Evolutionary conservation across 2,797 vertebrate species (phyloP).

Genomic region (Merluccius polli): DNA sequence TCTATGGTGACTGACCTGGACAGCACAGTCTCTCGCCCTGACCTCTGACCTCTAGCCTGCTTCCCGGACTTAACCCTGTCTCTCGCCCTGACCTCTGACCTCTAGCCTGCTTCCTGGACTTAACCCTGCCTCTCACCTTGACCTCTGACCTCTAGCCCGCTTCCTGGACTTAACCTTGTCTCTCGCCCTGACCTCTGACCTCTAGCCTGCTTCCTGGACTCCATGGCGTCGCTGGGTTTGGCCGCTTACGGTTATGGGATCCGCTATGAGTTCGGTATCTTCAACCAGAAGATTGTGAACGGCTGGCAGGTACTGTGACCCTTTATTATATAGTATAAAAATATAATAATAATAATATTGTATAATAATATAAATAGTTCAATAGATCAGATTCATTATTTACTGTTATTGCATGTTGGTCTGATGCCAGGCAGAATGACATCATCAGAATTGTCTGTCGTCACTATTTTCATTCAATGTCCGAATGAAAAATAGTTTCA

Average conservation of each 20-base stretch:
- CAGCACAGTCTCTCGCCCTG: neutral
- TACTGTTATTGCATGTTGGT: neutral
- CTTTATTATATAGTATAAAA: neutral
- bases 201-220: slow-evolving; percentile 79
- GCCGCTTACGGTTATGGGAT: slow-evolving; percentile 90
- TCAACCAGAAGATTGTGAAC: slow-evolving; percentile 83
- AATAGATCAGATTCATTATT: too few species aligned
- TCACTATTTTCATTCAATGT: neutral
- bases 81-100: neutral
- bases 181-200: neutral
- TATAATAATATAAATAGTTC: too few species aligned
- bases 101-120: slow-evolving; percentile 75
- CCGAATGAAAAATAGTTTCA: neutral
- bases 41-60: too few species aligned
- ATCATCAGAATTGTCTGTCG: too few species aligned
- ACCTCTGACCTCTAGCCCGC: slow-evolving; percentile 55
- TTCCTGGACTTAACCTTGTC: slow-evolving; percentile 70
- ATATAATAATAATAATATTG: too few species aligned
- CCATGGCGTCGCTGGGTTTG: slow-evolving; percentile 87
- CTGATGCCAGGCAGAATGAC: neutral
- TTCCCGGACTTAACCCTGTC: too few species aligned
- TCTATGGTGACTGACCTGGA: neutral
- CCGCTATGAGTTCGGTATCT: slow-evolving; percentile 90
- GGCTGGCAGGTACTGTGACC: slow-evolving; percentile 80
- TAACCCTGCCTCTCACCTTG: too few species aligned